Conservation (phyloP, 2,113 vertebrate genomes). For the Pedionomus torquatus region DNA sequence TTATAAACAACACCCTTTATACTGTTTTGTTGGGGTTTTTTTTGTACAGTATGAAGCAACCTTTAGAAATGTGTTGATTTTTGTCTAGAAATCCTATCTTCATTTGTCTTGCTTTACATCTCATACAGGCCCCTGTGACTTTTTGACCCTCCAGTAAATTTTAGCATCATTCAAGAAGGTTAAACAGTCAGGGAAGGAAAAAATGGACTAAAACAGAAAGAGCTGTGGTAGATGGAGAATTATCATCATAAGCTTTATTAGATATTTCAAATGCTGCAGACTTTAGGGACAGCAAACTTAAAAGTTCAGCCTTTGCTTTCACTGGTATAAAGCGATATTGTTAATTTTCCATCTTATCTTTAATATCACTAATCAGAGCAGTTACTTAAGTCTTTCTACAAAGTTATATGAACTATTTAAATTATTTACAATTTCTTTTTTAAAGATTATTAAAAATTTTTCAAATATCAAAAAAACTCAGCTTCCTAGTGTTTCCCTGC, state of each 20-base stretch:
- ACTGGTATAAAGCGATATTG: background rate
- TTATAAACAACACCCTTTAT: background rate
- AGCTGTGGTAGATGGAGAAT: background rate
- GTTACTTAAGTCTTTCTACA: background rate
- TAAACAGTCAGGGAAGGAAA: slow-evolving; percentile 42
- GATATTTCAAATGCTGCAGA: slow-evolving; percentile 19
- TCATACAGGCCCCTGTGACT: background rate
- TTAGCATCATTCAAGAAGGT: slow-evolving; percentile 26
- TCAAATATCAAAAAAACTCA: background rate
- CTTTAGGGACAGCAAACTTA: background rate
- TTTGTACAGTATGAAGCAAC: background rate
- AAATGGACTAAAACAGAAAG: slow-evolving; percentile 20
- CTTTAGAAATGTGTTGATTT: slow-evolving; percentile 6
- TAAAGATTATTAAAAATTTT: background rate
- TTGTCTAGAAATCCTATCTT: background rate
- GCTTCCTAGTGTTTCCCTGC: background rate
- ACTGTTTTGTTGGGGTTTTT: too few relatives aligned
- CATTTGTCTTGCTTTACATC: slow-evolving; percentile 7
- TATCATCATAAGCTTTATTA: slow-evolving; percentile 18
- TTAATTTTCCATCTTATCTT: slow-evolving; percentile 18
- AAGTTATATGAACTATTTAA: background rate
- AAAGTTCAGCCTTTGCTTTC: slow-evolving; percentile 4
- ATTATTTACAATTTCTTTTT: background rate
- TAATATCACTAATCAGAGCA: background rate
- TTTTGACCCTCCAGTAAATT: slow-evolving; percentile 46